phyloP scores from a whole-genome alignment of 1,140 invertebrate genomes.

The Copidosoma floridanum region DNA sequence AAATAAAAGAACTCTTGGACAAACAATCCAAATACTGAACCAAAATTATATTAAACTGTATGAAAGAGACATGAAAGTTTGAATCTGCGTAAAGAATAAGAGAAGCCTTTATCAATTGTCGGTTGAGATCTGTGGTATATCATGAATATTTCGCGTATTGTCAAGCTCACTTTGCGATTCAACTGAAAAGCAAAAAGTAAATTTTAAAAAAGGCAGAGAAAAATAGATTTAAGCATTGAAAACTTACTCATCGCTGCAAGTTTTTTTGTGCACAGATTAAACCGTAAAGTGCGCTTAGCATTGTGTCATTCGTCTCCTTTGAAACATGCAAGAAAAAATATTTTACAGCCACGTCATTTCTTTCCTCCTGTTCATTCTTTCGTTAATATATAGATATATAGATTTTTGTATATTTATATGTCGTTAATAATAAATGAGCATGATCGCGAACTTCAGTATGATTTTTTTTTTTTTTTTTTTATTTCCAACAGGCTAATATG shows the following conservation, averaged over 20 bases:
- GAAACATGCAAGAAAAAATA: constrained; percentile 21
- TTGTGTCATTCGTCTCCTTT: background rate
- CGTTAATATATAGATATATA: constrained; percentile 11
- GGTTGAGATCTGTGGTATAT: constrained; percentile 28
- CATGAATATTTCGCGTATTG: constrained; percentile 23
- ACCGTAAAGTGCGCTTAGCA: constrained; percentile 7
- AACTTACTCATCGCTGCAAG: constrained; percentile 25
- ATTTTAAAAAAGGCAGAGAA: too few relatives aligned
- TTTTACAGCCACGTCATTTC: constrained; percentile 19
- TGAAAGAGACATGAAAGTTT: too few relatives aligned
- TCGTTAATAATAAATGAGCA: constrained; percentile 17
- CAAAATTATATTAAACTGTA: constrained; percentile 1
- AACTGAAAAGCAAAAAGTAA: constrained; percentile 4
- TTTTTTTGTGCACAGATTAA: constrained; percentile 5
- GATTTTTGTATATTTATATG: constrained; percentile 14
- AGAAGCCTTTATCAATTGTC: constrained; percentile 15
- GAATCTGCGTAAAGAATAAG: background rate
- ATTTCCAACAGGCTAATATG: too few relatives aligned
- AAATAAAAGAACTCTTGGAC: too few relatives aligned
- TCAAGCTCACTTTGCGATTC: constrained; percentile 21
- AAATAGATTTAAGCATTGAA: too few relatives aligned
- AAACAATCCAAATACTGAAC: constrained; percentile 18
- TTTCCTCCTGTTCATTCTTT: too few relatives aligned
- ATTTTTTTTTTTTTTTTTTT: too few relatives aligned
- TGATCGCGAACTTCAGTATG: constrained; percentile 8